A percentile compares a stretch with the other conserved stretches of the same genome.
Conservation (phyloP, 2,113 vertebrate species). For the Vulpes vulpes region DNA sequence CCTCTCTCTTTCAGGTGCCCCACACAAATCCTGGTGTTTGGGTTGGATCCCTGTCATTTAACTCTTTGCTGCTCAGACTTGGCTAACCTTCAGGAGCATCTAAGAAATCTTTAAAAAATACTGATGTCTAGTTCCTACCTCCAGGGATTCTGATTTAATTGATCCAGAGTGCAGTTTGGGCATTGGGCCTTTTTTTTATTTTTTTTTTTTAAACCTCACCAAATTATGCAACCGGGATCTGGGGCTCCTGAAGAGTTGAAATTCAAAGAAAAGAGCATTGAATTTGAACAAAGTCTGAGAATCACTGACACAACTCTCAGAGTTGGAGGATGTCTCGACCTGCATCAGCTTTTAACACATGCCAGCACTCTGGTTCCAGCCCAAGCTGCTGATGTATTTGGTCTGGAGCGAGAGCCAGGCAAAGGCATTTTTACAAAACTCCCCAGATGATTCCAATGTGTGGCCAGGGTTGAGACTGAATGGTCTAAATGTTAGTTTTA, state of each 20-base stretch:
- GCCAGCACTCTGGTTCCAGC: not conserved
- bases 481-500: not conserved
- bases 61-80: not conserved
- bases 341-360: not conserved
- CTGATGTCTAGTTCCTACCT: not conserved
- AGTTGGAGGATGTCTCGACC: not conserved
- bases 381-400: not conserved
- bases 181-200: not conserved
- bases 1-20: not conserved
- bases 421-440: not conserved
- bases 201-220: not conserved
- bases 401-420: not conserved
- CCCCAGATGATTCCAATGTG: not conserved
- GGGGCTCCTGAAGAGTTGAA: not conserved
- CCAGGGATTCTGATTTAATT: slow-evolving; percentile 19
- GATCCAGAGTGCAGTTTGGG: not conserved
- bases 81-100: not conserved
- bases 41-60: not conserved
- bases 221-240: not conserved
- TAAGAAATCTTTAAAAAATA: slow-evolving; percentile 7
- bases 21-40: not conserved
- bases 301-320: not conserved
- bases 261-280: slow-evolving; percentile 6
- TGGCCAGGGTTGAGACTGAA: not conserved
- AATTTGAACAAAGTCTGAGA: not conserved